phyloP scores from a whole-genome alignment of 2,797 vertebrate genomes.

The Acridotheres tristis region DNA sequence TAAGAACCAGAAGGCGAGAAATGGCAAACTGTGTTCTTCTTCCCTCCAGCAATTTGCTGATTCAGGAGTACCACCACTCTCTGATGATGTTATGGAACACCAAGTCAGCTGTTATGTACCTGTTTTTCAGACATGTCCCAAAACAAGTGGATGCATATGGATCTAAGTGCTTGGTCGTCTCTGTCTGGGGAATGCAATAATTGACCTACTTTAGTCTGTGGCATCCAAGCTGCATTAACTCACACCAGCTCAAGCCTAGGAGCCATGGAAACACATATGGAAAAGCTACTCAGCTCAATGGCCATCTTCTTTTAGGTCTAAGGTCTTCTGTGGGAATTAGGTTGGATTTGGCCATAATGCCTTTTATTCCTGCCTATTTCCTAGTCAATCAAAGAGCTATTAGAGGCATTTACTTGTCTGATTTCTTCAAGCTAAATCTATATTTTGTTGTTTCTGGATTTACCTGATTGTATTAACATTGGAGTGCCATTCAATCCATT shows the following conservation, averaged over 20 bases:
- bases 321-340: neutral
- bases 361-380: neutral
- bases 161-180: neutral
- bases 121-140: neutral
- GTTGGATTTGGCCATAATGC: neutral
- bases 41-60: neutral
- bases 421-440: neutral
- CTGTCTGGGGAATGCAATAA: neutral
- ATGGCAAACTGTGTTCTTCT: neutral
- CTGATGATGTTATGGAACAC: neutral
- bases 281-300: neutral
- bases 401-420: neutral
- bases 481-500: neutral
- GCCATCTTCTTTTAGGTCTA: neutral
- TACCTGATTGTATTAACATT: neutral
- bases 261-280: neutral
- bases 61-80: neutral
- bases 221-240: neutral
- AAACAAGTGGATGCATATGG: neutral
- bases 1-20: neutral
- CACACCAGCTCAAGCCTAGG: neutral
- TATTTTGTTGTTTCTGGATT: neutral
- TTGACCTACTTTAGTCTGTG: neutral
- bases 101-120: neutral
- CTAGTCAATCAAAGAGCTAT: neutral